phyloP scores from a whole-genome alignment of 2,888 invertebrate species.

The Trissolcus brochymenae region DNA sequence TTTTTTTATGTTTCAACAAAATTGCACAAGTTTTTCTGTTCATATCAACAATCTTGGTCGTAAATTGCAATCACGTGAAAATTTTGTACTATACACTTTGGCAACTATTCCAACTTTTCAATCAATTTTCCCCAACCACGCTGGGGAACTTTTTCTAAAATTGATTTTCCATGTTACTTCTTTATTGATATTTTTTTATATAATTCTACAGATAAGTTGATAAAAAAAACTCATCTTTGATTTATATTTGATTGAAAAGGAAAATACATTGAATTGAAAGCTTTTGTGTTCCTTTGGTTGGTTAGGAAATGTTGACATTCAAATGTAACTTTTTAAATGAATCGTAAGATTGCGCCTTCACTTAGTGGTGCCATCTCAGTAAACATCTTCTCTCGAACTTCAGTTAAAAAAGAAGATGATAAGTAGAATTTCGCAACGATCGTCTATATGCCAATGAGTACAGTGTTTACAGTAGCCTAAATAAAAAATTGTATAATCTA shows the following conservation, averaged over 20 bases:
- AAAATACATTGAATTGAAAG: background rate
- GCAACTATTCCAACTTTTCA: background rate
- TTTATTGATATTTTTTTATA: background rate
- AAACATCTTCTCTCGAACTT: conserved; percentile 2
- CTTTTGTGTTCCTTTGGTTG: background rate
- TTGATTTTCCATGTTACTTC: background rate
- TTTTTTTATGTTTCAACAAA: background rate
- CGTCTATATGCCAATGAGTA: conserved; percentile 13
- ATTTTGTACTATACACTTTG: no score
- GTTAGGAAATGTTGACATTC: background rate
- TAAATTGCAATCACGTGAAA: no score
- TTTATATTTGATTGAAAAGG: background rate
- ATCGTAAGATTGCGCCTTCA: conserved; percentile 22
- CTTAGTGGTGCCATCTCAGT: conserved; percentile 45
- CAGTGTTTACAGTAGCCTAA: background rate
- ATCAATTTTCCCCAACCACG: background rate
- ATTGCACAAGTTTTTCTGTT: background rate
- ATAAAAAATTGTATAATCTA: no score
- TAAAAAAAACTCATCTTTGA: no score
- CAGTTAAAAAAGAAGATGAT: conserved; percentile 18
- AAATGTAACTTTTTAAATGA: conserved; percentile 24
- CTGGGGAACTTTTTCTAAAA: background rate
- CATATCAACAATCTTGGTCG: no score
- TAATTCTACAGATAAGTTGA: background rate
- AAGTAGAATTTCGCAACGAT: conserved; percentile 39